These are phyloP conservation scores for Catonia carolina DNA, from an alignment of 2,888 invertebrate genomes.

Conservation along the genomic window DNA sequence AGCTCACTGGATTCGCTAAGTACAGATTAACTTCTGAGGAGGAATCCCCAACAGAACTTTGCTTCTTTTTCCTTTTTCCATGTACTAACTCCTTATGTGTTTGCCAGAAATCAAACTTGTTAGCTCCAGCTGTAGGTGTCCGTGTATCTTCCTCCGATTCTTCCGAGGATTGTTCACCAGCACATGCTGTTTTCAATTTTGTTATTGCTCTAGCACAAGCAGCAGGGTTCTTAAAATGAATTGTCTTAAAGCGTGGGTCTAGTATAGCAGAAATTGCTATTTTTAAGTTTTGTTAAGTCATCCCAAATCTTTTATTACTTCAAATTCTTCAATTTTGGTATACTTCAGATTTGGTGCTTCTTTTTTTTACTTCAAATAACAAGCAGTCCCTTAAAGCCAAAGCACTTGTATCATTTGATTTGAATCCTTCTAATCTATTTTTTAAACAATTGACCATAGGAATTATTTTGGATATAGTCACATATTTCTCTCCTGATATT, in stretches of 20 bases:
- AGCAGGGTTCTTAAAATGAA: conserved; percentile 20
- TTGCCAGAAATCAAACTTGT: not conserved
- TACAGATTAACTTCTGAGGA: not conserved
- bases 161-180: not conserved
- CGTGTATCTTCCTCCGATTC: conserved; percentile 3
- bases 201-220: not conserved
- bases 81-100: not conserved
- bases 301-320: not conserved
- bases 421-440: conserved; percentile 3
- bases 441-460: conserved; percentile 22
- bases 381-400: conserved; percentile 18
- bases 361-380: too few relatives aligned
- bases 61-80: not conserved
- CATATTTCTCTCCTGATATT: conserved; percentile 22
- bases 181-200: not conserved
- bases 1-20: not conserved
- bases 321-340: too few relatives aligned
- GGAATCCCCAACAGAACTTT: not conserved
- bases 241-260: conserved; percentile 24
- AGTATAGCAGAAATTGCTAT: conserved; percentile 15
- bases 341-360: too few relatives aligned
- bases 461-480: conserved; percentile 25
- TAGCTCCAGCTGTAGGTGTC: too few relatives aligned
- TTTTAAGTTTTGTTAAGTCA: not conserved
- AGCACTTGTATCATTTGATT: not conserved